Base-by-base conservation (phyloP, 1,140 invertebrate species). In the Dreissena rostriformis region DNA sequence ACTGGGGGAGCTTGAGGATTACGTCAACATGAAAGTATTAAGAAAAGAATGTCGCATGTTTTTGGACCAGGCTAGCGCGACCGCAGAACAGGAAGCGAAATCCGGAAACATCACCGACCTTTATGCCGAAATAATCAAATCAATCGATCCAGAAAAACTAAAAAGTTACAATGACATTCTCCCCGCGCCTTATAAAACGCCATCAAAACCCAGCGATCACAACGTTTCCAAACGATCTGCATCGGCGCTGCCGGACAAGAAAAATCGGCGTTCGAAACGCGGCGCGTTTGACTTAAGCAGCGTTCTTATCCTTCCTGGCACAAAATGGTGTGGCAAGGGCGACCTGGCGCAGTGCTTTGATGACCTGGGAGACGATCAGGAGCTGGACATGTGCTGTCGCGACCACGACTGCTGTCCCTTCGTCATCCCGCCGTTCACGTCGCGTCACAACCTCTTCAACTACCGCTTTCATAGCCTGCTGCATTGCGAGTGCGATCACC, bases 401-500 rank as follows among this genome's bases (percentile, higher is more conserved):
- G 95, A 95, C 84, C 97, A 98, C 92, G 97, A 98, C 91, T 93
- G 95, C 19, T 98, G 97, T 92, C 96, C 96, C 0, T 96, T 96
- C 93, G 96, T 95, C 94, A 97, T 98, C 81, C 95, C 95, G 5
- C 95, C 95, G 0, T 96, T 97, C 91, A 95, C 96, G 88, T 95
- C 95, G 80, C 96, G 96, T 89, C 98, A 96, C 88, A 96, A 96
- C 24, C 91, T 97, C 19, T 97, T 96, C 94, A 98, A 98, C 92
- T 97, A 96, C 95, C 94, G 96, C 49, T 94, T 97, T 67, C 96
- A 96, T 88, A 97, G 97, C 0, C 94, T 98, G 29, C 97, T 97
- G 95, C 97, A 98, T 91, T 98, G 97, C 93, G 94, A 95, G 82
- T 98, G 97, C 91, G 97, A 98, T 92, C 96, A 97, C 93, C 96